Base-by-base conservation (phyloP, 2,113 vertebrate species). In the Peucedramus taeniatus region DNA sequence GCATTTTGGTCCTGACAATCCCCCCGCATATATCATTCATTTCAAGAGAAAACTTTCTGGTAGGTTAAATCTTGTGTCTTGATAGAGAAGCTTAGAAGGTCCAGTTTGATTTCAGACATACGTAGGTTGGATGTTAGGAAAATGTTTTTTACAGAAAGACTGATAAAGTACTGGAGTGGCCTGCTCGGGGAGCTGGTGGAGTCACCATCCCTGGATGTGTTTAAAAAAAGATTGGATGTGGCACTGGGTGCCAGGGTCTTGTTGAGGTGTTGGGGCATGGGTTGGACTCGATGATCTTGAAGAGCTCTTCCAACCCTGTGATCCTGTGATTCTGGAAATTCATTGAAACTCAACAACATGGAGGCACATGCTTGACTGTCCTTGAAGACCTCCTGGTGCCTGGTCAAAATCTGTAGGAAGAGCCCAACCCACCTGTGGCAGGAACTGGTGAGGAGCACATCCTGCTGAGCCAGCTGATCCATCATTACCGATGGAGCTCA, bases 381-480 rank as follows among this genome's bases (percentile, higher is more conserved):
- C 37, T 42, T 3, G 3, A 80, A 59, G 26, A 26, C 21, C 71
- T 93, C 35, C 37, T 3, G 6, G 28, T 59, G 66, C 51, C 28
- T 20, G 60, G 13, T 28, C 70, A 57, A 30, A 28, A 53, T 49
- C 31, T 72, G 11, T 26, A 40, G 69, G 9, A 57, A 35, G 59
- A 63, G 60, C n/a, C 53, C 35, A 23, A 3, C 31, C 9, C 40
- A 6, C n/a, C 11, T 7, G 23, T 65, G 50, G 64, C 42, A 59
- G 75, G 33, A 53, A 20, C 17, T 59, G 76, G 39, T 53, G 68
- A 14, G 0, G 0, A 24, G 35, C 49, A 9, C 0, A 1, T 83
- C 33, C 35, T 50, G 40, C 44, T 8, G 68, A 86, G 59, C 39
- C 45, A 42, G 63, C 83, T 49, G 75, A 21, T 77, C 77, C 42